Evolutionary conservation across 2,113 vertebrate species (phyloP).

Genomic region (Hippocampus abdominalis): DNA sequence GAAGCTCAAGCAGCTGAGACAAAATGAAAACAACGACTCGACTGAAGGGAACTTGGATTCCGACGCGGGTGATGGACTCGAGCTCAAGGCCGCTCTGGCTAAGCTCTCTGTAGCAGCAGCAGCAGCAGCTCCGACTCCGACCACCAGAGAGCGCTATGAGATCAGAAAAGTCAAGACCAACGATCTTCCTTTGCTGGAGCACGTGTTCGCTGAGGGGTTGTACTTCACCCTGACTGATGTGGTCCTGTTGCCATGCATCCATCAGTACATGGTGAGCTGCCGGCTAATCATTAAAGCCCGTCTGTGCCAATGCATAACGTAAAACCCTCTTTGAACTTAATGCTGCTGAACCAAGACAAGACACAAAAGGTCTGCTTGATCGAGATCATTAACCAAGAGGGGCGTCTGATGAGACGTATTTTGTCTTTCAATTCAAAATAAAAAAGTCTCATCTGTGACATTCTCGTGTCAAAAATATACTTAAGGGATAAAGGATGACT

Average conservation of each 20-base stretch:
- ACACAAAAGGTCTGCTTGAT: neutral
- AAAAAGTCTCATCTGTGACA: neutral
- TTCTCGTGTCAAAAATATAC: neutral
- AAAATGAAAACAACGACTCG: conserved; percentile 11
- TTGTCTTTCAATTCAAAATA: neutral
- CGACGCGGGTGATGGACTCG: conserved; percentile 58
- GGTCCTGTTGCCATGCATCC: conserved; percentile 89
- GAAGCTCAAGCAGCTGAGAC: conserved; percentile 79
- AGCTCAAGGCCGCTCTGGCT: conserved; percentile 82
- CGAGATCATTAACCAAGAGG: neutral
- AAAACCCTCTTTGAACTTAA: neutral
- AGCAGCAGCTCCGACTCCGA: conserved; percentile 50
- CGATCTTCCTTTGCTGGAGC: conserved; percentile 84
- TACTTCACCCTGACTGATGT: conserved; percentile 94
- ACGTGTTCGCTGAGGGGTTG: conserved; percentile 91
- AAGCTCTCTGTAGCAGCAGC: conserved; percentile 72
- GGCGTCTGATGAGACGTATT: neutral
- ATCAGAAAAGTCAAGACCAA: conserved; percentile 85
- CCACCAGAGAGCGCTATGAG: conserved; percentile 76
- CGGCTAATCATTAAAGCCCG: conserved; percentile 5
- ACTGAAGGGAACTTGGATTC: conserved; percentile 8
- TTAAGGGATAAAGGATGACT: too few species aligned
- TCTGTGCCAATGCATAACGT: conserved; percentile 10
- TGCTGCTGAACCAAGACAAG: neutral
- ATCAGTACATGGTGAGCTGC: conserved; percentile 87